Evolutionary conservation across 2,113 vertebrate genomes (phyloP), one percentile per base, ranked within the genome.

Genomic region (Anser brachyrhynchus): DNA sequence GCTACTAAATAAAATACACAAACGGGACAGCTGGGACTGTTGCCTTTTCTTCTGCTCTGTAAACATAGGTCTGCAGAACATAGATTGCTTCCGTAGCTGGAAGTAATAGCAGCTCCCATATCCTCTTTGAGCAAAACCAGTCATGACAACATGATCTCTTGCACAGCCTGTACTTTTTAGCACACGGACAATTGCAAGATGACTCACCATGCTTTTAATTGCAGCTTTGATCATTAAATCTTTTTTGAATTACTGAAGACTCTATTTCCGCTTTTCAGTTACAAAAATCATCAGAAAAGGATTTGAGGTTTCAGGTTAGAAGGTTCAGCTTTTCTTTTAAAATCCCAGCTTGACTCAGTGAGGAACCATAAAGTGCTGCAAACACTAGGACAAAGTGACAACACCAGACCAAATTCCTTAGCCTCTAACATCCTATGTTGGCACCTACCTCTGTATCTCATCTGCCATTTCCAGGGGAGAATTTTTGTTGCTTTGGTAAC

Each of bases 181-280:
- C 96, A 87, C 93, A 83, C 55, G 91, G 90, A 44, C 49, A 33
- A 62, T 58, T 89, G 64, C 66, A 16, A 87, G 84, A 80, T 94
- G 95, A 95, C 71, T 97, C 95, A 94, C 87, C 89, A 80, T 8
- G 5, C 62, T 59, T 54, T 43, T 96, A 94, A 92, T 82, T 95
- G 84, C 78, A 94, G 74, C 95, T 96, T 95, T 92, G 95, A 96
- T 93, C 86, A 59, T 59, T 76, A 76, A 90, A 96, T 95, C 89
- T 91, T 90, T 87, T 82, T 76, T 39, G 74, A 87, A 87, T 97
- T 84, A 87, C 92, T 73, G 62, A 67, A 82, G 84, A 64, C 35
- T 72, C 75, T 22, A 58, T 82, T 96, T 93, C 92, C 21, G 2
- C 67, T 95, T 89, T 59, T 70, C 66, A 67, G 74, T 79, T 33